Conservation (phyloP, 2,113 vertebrate species). For the Gobius niger region DNA sequence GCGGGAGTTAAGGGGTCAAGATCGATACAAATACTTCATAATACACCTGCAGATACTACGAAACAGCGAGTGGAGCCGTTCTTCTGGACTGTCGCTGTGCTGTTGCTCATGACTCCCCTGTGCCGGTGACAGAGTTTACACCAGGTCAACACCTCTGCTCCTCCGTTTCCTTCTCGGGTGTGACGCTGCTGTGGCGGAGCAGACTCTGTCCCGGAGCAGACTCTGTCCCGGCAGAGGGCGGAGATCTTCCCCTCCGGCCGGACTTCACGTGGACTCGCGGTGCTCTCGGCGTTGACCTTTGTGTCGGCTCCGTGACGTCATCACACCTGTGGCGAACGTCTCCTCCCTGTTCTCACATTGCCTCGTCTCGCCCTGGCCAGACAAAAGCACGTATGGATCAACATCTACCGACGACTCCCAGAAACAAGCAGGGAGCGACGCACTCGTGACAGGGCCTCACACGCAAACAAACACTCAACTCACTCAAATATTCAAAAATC, state of each 20-base stretch:
- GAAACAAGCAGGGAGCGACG: no score
- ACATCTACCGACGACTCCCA: neutral
- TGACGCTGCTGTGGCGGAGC: no score
- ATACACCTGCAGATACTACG: no score
- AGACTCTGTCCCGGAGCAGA: no score
- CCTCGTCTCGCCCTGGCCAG: constrained; percentile 9
- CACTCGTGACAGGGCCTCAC: no score
- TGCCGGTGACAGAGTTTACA: constrained; percentile 10
- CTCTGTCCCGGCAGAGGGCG: no score
- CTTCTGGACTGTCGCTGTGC: neutral
- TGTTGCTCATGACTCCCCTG: constrained; percentile 9
- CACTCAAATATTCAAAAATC: no score
- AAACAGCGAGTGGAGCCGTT: no score
- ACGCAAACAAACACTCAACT: no score
- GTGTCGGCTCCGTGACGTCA: constrained; percentile 41
- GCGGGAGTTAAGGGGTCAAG: no score
- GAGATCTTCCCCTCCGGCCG: neutral
- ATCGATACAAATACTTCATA: no score
- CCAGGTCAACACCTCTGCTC: constrained; percentile 19
- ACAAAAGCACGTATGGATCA: constrained; percentile 1
- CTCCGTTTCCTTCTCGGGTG: neutral
- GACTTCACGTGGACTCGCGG: no score
- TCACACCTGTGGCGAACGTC: neutral
- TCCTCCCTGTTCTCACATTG: constrained; percentile 23
- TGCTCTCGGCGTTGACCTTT: constrained; percentile 46